Evolutionary conservation across 2,113 vertebrate species (phyloP).

Genomic region (Corythornis vintsioides): DNA sequence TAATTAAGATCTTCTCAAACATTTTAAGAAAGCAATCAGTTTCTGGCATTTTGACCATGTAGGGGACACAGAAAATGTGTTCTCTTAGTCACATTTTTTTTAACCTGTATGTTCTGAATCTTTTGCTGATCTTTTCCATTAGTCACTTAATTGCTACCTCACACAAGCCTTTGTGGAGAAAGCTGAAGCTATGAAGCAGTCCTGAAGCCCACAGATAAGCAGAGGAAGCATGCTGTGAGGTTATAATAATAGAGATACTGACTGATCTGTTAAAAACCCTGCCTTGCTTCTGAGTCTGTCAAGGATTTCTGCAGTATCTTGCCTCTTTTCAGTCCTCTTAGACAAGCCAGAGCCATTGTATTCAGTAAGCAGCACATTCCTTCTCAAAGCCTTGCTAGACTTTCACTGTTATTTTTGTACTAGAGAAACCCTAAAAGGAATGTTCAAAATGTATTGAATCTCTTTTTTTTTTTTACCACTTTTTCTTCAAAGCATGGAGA

Average conservation of each 20-base stretch:
- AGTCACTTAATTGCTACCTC: slow-evolving; percentile 16
- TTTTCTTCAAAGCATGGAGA: background rate
- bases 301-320: background rate
- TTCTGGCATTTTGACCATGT: background rate
- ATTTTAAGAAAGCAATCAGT: background rate
- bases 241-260: background rate
- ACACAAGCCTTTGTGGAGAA: background rate
- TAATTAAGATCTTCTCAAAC: background rate
- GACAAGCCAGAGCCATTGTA: background rate
- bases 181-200: background rate
- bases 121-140: background rate
- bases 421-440: background rate
- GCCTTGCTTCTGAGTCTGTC: background rate
- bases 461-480: background rate
- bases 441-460: background rate
- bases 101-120: background rate
- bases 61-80: background rate
- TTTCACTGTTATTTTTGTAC: background rate
- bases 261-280: background rate
- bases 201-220: background rate
- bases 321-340: background rate
- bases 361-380: background rate
- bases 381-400: background rate
- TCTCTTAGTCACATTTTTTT: background rate
- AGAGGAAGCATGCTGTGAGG: background rate